Conservation (phyloP, 2,113 vertebrate genomes). For the Bufo bufo region DNA sequence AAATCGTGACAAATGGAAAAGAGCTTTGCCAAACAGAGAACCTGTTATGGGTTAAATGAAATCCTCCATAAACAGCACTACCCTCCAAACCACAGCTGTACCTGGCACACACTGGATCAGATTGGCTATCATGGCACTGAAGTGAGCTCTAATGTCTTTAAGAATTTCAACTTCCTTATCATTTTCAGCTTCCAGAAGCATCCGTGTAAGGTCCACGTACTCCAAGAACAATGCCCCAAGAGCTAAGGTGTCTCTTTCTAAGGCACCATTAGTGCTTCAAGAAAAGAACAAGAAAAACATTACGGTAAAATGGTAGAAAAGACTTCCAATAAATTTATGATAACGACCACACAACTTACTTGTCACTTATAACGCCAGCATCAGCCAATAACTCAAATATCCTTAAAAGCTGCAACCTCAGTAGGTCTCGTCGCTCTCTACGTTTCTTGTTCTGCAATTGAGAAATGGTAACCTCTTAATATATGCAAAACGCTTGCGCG, state of each 20-base stretch:
- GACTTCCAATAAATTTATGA: background rate
- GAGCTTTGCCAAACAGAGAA: background rate
- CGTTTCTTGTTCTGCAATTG: constrained; percentile 92
- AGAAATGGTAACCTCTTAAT: background rate
- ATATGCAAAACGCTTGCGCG: background rate
- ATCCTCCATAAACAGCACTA: background rate
- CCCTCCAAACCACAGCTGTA: constrained; percentile 58
- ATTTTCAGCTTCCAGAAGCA: constrained; percentile 97
- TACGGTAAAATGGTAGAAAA: too few relatives aligned
- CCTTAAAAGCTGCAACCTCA: constrained; percentile 89
- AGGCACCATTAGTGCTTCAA: constrained; percentile 90
- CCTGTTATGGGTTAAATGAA: background rate
- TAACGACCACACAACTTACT: constrained; percentile 70
- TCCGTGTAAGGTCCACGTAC: constrained; percentile 95
- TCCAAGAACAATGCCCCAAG: constrained; percentile 95
- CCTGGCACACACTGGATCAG: constrained; percentile 96
- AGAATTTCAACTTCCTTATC: constrained; percentile 97
- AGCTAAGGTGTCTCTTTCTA: constrained; percentile 92
- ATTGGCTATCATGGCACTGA: constrained; percentile 94
- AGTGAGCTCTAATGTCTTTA: constrained; percentile 97
- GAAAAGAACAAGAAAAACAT: constrained; percentile 49
- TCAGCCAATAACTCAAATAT: constrained; percentile 97
- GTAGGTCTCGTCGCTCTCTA: constrained; percentile 89
- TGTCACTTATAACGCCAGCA: constrained; percentile 97
- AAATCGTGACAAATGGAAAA: background rate